Percentiles rank a stretch among this genome's conserved stretches.
phyloP scores from a whole-genome alignment of 1,140 invertebrate species.

The Anagrus nilaparvatae region DNA sequence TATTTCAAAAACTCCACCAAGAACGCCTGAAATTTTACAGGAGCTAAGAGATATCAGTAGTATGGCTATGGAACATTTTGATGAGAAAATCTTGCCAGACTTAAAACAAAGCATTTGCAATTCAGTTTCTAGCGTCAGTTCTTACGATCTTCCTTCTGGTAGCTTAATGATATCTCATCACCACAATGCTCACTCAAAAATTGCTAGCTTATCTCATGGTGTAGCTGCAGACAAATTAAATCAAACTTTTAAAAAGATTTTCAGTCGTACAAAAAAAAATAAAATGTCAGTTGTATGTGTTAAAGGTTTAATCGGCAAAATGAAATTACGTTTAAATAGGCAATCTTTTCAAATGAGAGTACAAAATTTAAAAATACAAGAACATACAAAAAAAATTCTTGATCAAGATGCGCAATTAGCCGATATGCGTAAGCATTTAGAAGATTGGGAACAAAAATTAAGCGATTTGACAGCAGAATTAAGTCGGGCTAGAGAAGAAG shows the following conservation, averaged over 20 bases:
- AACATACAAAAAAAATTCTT: conserved; percentile 40
- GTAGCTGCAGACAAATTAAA: conserved; percentile 33
- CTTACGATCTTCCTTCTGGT: conserved; percentile 32
- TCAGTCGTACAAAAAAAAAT: conserved; percentile 32
- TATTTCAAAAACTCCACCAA: conserved; percentile 53
- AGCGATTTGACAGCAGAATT: conserved; percentile 43
- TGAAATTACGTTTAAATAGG: conserved; percentile 34
- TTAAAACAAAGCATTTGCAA: conserved; percentile 38
- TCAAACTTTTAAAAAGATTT: conserved; percentile 35
- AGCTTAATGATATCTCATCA: conserved; percentile 33
- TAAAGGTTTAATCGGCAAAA: conserved; percentile 28
- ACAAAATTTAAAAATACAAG: conserved; percentile 41
- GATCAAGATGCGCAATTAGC: conserved; percentile 42
- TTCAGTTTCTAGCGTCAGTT: conserved; percentile 29
- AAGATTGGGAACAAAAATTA: conserved; percentile 48
- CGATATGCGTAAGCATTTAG: conserved; percentile 45
- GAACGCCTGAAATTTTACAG: conserved; percentile 76
- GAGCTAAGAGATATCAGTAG: conserved; percentile 85
- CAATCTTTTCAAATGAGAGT: conserved; percentile 34
- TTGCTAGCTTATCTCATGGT: conserved; percentile 21
- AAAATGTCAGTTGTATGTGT: conserved; percentile 26
- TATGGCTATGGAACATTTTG: conserved; percentile 95
- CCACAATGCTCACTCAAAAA: conserved; percentile 17
- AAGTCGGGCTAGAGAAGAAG: conserved; percentile 40
- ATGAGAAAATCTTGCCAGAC: conserved; percentile 72